phyloP scores from a whole-genome alignment of 2,797 vertebrate species.

The Calcarius lapponicus region DNA sequence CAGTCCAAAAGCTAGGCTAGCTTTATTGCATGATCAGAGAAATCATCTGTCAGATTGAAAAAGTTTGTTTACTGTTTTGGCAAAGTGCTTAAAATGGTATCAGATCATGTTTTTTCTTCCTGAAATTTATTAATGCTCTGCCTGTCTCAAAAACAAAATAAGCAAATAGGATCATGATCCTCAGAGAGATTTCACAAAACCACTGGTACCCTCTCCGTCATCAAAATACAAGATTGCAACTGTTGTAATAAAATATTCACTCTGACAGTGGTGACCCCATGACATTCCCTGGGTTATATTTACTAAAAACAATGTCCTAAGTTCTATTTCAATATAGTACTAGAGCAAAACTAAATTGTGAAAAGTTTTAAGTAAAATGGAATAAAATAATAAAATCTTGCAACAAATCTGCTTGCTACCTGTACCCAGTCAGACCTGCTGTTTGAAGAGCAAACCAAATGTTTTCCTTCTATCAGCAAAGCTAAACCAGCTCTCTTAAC shows the following conservation, averaged over 20 bases:
- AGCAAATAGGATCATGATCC: neutral
- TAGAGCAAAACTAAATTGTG: neutral
- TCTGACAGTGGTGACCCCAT: neutral
- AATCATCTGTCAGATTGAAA: neutral
- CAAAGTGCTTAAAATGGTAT: neutral
- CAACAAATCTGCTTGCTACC: neutral
- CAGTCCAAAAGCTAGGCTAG: neutral
- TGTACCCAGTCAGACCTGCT: neutral
- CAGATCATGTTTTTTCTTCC: neutral
- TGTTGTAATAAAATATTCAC: neutral
- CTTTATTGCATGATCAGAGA: neutral
- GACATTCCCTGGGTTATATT: neutral
- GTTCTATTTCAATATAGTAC: neutral
- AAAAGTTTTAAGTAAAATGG: neutral
- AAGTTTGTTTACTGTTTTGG: constrained; percentile 11
- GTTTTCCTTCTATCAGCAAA: neutral
- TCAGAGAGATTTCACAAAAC: neutral
- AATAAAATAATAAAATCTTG: neutral
- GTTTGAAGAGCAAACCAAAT: neutral
- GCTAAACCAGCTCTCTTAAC: neutral
- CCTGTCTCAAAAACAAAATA: neutral
- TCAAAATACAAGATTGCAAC: neutral
- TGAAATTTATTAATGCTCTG: neutral
- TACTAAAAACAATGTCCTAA: neutral
- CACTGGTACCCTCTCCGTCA: neutral